These are phyloP conservation scores for Cataglyphis rosenhaueri DNA, from an alignment of 2,888 invertebrate genomes.

Conservation along the genomic window DNA sequence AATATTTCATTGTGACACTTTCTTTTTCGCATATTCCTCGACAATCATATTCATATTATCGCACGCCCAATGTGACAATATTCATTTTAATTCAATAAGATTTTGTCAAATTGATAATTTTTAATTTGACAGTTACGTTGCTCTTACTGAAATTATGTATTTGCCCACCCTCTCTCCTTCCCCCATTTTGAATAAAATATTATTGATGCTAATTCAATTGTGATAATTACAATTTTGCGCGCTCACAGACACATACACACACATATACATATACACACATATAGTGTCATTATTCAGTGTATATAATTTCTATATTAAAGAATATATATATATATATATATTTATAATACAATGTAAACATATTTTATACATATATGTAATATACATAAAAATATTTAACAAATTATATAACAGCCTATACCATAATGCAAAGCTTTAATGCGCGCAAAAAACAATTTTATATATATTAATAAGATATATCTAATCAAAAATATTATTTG, in stretches of 20 bases:
- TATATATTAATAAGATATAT: not conserved
- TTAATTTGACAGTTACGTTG: not conserved
- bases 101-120: not conserved
- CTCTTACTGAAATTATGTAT: not conserved
- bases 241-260: too few species aligned
- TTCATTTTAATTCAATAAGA: conserved; percentile 15
- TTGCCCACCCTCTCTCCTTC: too few species aligned
- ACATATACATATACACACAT: not conserved
- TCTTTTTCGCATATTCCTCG: not conserved
- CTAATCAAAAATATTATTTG: not conserved
- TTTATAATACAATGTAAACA: not conserved
- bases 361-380: not conserved
- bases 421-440: not conserved
- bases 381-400: not conserved
- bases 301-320: not conserved
- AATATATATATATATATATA: not conserved
- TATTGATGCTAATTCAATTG: not conserved
- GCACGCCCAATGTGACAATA: not conserved
- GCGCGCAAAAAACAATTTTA: not conserved
- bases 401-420: not conserved
- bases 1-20: not conserved
- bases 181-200: not conserved
- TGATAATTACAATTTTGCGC: not conserved
- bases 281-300: not conserved
- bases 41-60: not conserved